Conservation (phyloP, 2,797 vertebrate genomes). For the Heliangelus exortis region DNA sequence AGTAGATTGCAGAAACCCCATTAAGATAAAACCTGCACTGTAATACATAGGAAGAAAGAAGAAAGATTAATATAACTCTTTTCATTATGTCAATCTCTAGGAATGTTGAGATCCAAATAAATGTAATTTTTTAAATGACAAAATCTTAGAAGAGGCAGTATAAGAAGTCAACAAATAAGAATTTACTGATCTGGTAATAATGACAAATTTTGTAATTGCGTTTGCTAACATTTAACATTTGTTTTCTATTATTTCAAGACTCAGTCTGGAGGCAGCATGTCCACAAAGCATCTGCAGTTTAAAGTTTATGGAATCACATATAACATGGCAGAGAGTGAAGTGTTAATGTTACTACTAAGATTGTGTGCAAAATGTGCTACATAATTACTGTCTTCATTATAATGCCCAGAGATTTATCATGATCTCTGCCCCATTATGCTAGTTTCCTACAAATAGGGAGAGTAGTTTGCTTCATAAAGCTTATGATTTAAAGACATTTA, state of each 20-base stretch:
- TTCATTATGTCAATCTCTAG: neutral
- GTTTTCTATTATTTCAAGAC: neutral
- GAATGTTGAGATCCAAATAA: neutral
- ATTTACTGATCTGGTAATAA: neutral
- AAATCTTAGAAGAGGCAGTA: neutral
- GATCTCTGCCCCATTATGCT: neutral
- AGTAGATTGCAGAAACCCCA: neutral
- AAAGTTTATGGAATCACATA: neutral
- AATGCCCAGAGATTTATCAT: neutral
- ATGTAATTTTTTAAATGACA: neutral
- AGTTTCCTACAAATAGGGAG: neutral
- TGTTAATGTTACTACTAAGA: neutral
- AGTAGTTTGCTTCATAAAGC: neutral
- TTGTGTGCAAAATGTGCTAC: neutral
- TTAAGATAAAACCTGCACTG: neutral
- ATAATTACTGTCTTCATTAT: neutral
- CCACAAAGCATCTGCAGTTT: neutral
- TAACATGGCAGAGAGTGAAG: neutral
- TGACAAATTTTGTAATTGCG: accelerated
- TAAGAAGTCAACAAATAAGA: neutral
- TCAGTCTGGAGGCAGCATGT: neutral
- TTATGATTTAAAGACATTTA: neutral
- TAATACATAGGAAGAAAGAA: neutral
- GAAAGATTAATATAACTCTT: neutral
- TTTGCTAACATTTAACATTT: neutral